Percentiles rank a stretch among this genome's conserved stretches.
phyloP scores from a whole-genome alignment of 2,797 vertebrate genomes.

The Tadarida brasiliensis region DNA sequence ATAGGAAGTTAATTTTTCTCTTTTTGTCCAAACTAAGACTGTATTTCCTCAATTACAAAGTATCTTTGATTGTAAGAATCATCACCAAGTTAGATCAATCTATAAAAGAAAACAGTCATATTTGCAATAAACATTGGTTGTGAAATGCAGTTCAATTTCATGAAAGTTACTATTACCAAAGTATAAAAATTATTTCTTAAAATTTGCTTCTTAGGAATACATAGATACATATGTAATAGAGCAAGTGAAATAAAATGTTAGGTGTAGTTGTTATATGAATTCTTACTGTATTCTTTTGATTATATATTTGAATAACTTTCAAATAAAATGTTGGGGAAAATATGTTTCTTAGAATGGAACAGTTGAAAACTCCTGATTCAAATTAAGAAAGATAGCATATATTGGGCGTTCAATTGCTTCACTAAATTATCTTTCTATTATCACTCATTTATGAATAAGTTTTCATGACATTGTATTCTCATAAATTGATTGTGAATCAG shows the following conservation, averaged over 20 bases:
- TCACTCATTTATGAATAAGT: background rate
- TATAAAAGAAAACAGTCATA: background rate
- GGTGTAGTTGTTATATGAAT: background rate
- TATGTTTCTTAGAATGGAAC: background rate
- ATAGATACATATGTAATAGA: background rate
- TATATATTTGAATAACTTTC: conserved; percentile 7
- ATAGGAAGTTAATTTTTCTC: background rate
- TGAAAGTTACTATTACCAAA: background rate
- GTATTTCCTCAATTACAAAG: background rate
- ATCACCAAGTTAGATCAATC: background rate
- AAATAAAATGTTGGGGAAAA: conserved; percentile 4
- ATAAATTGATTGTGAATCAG: background rate
- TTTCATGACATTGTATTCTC: background rate
- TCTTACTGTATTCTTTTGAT: background rate
- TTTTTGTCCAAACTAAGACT: background rate
- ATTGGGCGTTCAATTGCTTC: conserved; percentile 76
- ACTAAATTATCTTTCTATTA: conserved; percentile 51
- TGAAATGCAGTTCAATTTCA: conserved; percentile 30
- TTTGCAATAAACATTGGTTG: background rate
- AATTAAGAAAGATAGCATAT: conserved; percentile 59
- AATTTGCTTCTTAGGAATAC: background rate
- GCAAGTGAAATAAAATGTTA: background rate
- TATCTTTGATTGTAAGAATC: background rate
- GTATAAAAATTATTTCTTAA: conserved; percentile 22
- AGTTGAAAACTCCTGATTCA: background rate